Percentiles rank a stretch among this genome's conserved stretches.
Evolutionary conservation across 2,797 vertebrate genomes (phyloP).

Genomic region (Aotus griseimembra): DNA sequence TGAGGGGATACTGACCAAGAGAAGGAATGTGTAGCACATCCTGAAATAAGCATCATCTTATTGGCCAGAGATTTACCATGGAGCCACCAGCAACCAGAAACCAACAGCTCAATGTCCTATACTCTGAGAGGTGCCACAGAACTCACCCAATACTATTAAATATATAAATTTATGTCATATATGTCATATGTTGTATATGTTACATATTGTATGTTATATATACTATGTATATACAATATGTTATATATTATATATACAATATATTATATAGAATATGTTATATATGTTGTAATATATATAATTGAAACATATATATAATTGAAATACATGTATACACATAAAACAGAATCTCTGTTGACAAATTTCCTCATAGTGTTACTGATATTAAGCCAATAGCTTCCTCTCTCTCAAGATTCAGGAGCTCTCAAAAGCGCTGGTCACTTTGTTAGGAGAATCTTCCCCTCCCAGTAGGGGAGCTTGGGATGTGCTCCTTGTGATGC

Average conservation of each 20-base stretch:
- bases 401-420: neutral
- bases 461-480: neutral
- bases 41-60: neutral
- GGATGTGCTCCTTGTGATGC: neutral
- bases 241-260: too few relatives aligned
- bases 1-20: neutral
- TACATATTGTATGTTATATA: too few relatives aligned
- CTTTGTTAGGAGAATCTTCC: neutral
- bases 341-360: neutral
- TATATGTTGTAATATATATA: too few relatives aligned
- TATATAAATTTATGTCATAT: too few relatives aligned
- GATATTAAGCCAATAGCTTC: neutral
- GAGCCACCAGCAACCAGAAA: neutral
- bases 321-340: too few relatives aligned
- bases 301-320: too few relatives aligned
- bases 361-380: neutral
- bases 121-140: neutral
- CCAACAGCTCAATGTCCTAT: neutral
- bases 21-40: neutral
- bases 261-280: too few relatives aligned
- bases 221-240: too few relatives aligned
- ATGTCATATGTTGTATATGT: too few relatives aligned
- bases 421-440: neutral
- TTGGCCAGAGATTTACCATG: neutral
- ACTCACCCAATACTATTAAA: neutral